Base-by-base conservation (phyloP, 2,113 vertebrate species). In the Pteropus alecto region DNA sequence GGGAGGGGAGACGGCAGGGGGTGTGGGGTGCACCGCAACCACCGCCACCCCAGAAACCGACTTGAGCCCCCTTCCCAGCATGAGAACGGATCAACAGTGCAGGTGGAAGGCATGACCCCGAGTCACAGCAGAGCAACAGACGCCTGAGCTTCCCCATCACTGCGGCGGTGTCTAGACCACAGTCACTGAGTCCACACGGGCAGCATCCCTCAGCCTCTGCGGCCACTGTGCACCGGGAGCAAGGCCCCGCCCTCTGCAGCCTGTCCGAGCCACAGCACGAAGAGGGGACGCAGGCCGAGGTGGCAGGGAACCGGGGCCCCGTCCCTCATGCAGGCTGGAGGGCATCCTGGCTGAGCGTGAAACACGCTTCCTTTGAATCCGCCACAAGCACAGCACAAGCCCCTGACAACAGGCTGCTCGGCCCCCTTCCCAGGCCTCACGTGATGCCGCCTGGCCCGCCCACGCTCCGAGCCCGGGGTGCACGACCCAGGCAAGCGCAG, bases 1-100 rank as follows among this genome's bases (percentile, higher is more conserved):
- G 95, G 63, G 86, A 86, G 83, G 15, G 96, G 71, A 28, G 0
- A 56, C 7, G 12, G 58, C 74, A 41, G 38, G 35, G 30, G 33
- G 30, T 1, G 0, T 77, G 70, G 35, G 58, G 26, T 5, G 46
- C 22, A 6, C 46, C 0, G 1, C 12, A 13, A 19, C 48, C 9
- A 12, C 84, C 14, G 15, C 51, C 35, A 12, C 26, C 60, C 26
- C 60, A 12, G 26, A 12, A 24, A 24, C 24, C 24, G 24, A 60
- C 22, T 24, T 60, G 58, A 11, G 24, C 58, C 51, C 51, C 51
- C 15, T 9, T 26, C 58, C 9, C 8, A 11, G 58, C 24, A 24
- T 3, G 3, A 60, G 58, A 12, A 60, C 24, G 58, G 24, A 26
- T 60, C 3, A 9, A 60, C 9, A 10, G 58, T 5, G 10, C 60